phyloP scores from a whole-genome alignment of 2,797 vertebrate genomes.

The Ctenosaura bakeri region DNA sequence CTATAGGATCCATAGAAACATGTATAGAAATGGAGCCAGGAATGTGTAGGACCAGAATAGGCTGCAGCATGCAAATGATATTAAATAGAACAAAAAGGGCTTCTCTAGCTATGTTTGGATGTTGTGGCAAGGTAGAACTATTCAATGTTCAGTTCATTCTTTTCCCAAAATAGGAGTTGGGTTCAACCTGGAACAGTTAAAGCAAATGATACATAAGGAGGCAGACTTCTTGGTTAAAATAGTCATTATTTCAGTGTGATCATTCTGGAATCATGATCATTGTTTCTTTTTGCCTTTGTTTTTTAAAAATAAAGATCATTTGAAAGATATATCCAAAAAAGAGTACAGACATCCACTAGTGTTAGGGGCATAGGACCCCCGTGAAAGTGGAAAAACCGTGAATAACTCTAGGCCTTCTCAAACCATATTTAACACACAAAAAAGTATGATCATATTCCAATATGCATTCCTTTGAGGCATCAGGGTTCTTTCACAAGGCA shows the following conservation, averaged over 20 bases:
- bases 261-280: background rate
- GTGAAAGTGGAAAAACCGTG: no score
- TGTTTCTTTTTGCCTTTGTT: background rate
- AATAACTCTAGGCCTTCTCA: no score
- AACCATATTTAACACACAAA: no score
- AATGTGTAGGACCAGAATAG: background rate
- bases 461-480: no score
- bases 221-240: background rate
- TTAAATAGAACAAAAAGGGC: background rate
- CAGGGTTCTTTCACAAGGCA: no score
- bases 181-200: background rate
- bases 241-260: background rate
- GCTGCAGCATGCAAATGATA: background rate
- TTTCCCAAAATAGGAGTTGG: background rate
- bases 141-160: background rate
- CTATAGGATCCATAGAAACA: no score
- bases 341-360: no score
- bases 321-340: background rate
- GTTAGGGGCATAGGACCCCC: no score
- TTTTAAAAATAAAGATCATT: background rate
- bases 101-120: background rate
- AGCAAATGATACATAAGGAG: background rate
- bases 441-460: no score
- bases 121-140: background rate
- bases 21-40: background rate